These are phyloP conservation scores for Cathartes aura DNA, from an alignment of 2,113 vertebrate species.

Conservation along the genomic window DNA sequence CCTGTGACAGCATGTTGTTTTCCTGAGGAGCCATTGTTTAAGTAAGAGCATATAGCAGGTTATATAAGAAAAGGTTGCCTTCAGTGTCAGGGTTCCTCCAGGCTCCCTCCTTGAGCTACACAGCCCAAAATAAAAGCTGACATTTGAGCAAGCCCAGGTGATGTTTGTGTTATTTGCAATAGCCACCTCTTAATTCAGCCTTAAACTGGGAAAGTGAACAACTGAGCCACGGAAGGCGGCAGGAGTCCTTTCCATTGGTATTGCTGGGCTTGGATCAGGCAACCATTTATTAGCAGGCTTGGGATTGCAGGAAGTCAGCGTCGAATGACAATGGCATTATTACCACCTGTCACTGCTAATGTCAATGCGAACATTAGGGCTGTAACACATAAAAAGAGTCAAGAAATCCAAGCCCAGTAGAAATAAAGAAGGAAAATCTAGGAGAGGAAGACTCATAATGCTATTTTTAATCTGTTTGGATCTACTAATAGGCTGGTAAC, in stretches of 20 bases:
- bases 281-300: background rate
- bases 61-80: background rate
- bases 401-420: background rate
- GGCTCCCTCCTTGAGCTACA: background rate
- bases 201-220: background rate
- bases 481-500: background rate
- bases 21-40: background rate
- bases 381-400: background rate
- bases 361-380: background rate
- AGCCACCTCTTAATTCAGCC: background rate
- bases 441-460: background rate
- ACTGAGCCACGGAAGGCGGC: background rate
- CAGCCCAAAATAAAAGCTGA: background rate
- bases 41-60: background rate
- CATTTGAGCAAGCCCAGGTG: slow-evolving; percentile 25
- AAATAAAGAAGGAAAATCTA: background rate
- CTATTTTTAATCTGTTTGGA: background rate
- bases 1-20: background rate
- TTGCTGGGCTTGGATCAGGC: background rate
- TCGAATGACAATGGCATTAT: background rate
- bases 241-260: background rate
- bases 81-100: slow-evolving; percentile 28
- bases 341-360: background rate
- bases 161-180: background rate
- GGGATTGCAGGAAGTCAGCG: background rate